phyloP scores from a whole-genome alignment of 2,888 invertebrate species.

The Eilema sororculum region DNA sequence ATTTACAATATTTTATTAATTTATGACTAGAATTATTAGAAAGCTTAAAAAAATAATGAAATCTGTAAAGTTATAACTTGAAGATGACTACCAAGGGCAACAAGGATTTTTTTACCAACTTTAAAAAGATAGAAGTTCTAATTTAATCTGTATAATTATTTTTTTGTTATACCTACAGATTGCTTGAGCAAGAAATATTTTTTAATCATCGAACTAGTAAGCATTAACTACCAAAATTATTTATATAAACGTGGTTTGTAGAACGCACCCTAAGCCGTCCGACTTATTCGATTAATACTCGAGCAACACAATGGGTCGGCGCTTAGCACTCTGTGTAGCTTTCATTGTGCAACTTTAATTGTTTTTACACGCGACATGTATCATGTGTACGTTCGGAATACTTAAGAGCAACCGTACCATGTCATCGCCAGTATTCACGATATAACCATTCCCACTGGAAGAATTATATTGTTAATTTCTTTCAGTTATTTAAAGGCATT shows the following conservation, averaged over 20 bases:
- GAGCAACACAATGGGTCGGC: constrained; percentile 69
- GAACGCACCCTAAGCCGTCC: constrained; percentile 48
- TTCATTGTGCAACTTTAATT: constrained; percentile 81
- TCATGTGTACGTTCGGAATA: constrained; percentile 45
- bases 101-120: too few relatives aligned
- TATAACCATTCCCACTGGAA: constrained; percentile 15
- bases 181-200: too few relatives aligned
- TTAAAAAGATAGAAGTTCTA: too few relatives aligned
- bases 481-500: not conserved
- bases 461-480: not conserved
- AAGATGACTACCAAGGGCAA: too few relatives aligned
- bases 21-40: too few relatives aligned
- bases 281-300: constrained; percentile 79
- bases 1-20: too few relatives aligned
- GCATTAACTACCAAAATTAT: not conserved
- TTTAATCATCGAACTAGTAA: too few relatives aligned
- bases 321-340: constrained; percentile 69
- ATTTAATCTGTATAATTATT: too few relatives aligned
- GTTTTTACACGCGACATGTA: constrained; percentile 70
- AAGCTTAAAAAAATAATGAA: too few relatives aligned
- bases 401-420: constrained; percentile 49
- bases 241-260: constrained; percentile 18
- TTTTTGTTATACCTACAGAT: too few relatives aligned
- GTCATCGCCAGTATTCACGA: constrained; percentile 36
- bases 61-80: too few relatives aligned